A percentile compares a stretch with the other conserved stretches of the same genome.
Conservation (phyloP, 1,140 invertebrate genomes). For the Brachionus rotundiformis region DNA sequence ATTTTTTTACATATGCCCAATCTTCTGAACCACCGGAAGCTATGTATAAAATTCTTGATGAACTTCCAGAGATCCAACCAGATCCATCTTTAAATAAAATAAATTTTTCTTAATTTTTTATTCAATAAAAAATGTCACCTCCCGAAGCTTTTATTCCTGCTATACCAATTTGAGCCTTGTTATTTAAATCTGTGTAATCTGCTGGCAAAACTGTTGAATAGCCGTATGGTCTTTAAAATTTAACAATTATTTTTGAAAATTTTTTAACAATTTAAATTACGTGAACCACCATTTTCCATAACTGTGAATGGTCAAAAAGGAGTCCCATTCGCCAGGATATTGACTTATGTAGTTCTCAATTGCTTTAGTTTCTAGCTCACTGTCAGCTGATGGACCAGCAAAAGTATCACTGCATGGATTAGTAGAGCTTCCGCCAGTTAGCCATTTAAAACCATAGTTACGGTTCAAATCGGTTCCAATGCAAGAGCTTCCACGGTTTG, state of each 20-base stretch:
- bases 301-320: constrained; percentile 48
- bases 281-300: constrained; percentile 50
- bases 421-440: constrained; percentile 26
- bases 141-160: neutral
- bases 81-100: constrained; percentile 4
- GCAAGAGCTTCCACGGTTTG: constrained; percentile 28
- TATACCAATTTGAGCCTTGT: constrained; percentile 22
- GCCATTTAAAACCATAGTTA: constrained; percentile 44
- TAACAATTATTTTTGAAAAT: neutral
- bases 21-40: constrained; percentile 55
- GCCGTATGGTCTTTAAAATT: constrained; percentile 19
- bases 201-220: constrained; percentile 3
- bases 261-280: neutral
- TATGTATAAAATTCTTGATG: constrained; percentile 45
- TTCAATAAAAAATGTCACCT: neutral
- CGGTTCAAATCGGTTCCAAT: constrained; percentile 50
- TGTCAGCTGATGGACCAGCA: constrained; percentile 38
- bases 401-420: constrained; percentile 52
- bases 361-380: constrained; percentile 47
- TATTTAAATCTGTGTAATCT: constrained; percentile 49
- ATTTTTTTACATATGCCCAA: constrained; percentile 54
- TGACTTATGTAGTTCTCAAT: constrained; percentile 31
- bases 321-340: neutral
- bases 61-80: constrained; percentile 13
- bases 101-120: too few relatives aligned